Conservation (phyloP, 2,113 vertebrate genomes). For the Sander vitreus region DNA sequence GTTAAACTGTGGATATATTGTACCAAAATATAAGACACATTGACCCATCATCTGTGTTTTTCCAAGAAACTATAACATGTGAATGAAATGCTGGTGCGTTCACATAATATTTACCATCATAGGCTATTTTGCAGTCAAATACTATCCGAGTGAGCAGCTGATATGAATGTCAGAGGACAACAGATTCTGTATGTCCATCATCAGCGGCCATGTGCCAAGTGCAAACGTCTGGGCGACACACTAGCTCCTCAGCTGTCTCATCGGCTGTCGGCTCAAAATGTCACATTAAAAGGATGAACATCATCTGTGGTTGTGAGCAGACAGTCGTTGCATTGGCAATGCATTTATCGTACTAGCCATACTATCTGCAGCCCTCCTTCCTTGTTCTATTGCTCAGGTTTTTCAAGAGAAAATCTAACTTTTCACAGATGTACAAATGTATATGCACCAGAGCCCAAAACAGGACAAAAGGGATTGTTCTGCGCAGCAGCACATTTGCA, state of each 20-base stretch:
- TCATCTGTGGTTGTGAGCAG: not conserved
- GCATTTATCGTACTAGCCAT: not conserved
- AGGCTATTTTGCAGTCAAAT: not conserved
- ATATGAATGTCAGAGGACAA: not conserved
- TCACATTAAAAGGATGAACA: constrained; percentile 38
- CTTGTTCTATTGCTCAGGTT: not conserved
- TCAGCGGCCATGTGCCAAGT: not conserved
- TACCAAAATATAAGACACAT: too few species aligned
- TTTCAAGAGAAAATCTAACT: not conserved
- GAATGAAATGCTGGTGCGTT: not conserved
- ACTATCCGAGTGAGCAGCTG: not conserved
- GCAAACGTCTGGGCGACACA: not conserved
- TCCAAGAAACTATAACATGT: not conserved
- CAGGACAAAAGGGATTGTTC: not conserved
- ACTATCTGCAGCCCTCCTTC: not conserved
- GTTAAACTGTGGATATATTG: too few species aligned
- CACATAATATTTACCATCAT: not conserved
- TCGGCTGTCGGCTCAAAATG: constrained; percentile 23
- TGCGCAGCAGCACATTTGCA: not conserved
- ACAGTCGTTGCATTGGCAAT: constrained; percentile 1
- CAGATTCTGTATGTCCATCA: constrained; percentile 3
- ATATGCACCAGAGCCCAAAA: not conserved
- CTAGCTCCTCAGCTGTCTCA: constrained; percentile 6
- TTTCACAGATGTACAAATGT: not conserved
- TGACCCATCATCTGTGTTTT: not conserved